Evolutionary conservation across 2,888 invertebrate genomes (phyloP), one percentile per base, ranked within the genome.

Genomic region (Ennomos fuscantarius): DNA sequence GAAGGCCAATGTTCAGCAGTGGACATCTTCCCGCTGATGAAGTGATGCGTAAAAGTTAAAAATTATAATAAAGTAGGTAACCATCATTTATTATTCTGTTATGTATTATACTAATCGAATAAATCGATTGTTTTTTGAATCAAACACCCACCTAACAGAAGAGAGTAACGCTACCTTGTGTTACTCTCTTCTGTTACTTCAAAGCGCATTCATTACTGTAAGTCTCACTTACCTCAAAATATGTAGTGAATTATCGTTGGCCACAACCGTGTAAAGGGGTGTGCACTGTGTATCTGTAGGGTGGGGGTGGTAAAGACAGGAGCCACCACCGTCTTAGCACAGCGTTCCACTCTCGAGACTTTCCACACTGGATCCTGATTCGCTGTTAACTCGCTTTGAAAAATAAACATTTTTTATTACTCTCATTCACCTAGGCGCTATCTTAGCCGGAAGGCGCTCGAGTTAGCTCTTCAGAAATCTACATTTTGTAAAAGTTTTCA

Each of bases 301-400:
- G 48, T 34, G 55, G 55, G 37, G 46, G 46, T 37, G 37, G 46
- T 32, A 34, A 15, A 9, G 15, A 43, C 48, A 37, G 34, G 32
- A 40, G 32, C 50, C 49, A 31, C 49, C 55, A 33, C 41, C 46
- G 51, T 56, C 56, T 56, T 56, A 56, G 46, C 42, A 37, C 41
- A 45, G 34, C 45, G 13, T 51, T 36, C 48, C 44, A 45, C 45
- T 50, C 65, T 62, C 60, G 55, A 68, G 62, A 63, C 65, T 56
- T 60, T 60, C 63, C 60, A 63, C 67, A 62, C 64, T 55, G 67
- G 60, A 67, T 68, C 63, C 65, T 64, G 67, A 68, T 65, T 68
- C 65, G 65, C 67, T 61, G 65, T 68, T 63, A 65, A 68, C 65
- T 65, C 49, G 62, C 63, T 68, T 65, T 65, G 59, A 65, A 65